phyloP scores from a whole-genome alignment of 2,888 invertebrate species.

The Hipparchia sbordonii region DNA sequence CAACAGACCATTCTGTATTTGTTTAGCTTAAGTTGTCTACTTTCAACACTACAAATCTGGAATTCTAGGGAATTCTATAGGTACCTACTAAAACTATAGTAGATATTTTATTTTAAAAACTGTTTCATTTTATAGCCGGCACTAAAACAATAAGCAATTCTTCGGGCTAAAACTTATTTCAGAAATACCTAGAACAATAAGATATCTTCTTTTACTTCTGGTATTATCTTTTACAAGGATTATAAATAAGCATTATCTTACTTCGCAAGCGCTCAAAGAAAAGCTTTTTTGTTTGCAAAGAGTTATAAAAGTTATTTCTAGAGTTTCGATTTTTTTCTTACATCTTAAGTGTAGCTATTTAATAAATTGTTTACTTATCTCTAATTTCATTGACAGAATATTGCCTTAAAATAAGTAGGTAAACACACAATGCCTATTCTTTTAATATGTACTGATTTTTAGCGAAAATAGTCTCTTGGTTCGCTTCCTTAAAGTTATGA shows the following conservation, averaged over 20 bases:
- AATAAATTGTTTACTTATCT: not conserved
- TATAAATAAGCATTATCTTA: constrained; percentile 7
- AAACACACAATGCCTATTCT: no score
- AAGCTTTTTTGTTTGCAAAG: constrained; percentile 3
- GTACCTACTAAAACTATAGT: no score
- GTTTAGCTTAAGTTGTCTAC: no score
- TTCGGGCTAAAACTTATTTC: not conserved
- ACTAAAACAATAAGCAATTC: not conserved
- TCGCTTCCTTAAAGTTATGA: no score
- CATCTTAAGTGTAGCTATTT: not conserved
- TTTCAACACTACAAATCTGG: no score
- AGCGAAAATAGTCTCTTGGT: no score
- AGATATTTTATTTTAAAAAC: not conserved
- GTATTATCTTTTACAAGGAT: constrained; percentile 7
- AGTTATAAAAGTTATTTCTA: constrained; percentile 1
- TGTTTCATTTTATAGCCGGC: not conserved
- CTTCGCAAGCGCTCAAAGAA: constrained; percentile 2
- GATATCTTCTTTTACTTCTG: not conserved
- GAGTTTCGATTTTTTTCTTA: not conserved
- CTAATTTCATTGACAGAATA: not conserved
- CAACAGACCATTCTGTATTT: no score
- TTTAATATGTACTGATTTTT: no score
- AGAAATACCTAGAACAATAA: not conserved
- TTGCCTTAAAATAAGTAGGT: no score
- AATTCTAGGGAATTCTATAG: no score